Conservation (phyloP, 2,888 invertebrate species). For the Drosophila parthenogenetica region DNA sequence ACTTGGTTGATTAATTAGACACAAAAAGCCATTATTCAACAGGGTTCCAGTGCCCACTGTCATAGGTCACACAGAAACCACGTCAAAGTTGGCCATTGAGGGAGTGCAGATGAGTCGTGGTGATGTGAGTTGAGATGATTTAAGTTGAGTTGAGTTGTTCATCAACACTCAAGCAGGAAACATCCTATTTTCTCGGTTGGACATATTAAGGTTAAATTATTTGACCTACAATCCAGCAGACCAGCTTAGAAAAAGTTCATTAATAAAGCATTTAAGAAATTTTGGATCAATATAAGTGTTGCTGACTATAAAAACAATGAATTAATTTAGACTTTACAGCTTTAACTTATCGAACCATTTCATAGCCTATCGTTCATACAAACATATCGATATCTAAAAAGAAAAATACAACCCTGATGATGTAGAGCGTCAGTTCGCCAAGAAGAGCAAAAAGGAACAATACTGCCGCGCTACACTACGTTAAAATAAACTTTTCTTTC, state of each 20-base stretch:
- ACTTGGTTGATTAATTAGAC: slow-evolving; percentile 72
- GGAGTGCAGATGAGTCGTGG: slow-evolving; percentile 15
- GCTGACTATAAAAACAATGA: no score
- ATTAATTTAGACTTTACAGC: no score
- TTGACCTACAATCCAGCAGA: slow-evolving; percentile 2
- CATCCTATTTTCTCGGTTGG: slow-evolving; percentile 21
- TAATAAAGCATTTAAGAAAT: neutral
- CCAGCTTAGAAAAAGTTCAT: neutral
- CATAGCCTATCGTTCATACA: no score
- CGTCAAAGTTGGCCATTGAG: slow-evolving; percentile 57
- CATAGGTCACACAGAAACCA: slow-evolving; percentile 15
- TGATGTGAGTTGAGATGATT: slow-evolving; percentile 33
- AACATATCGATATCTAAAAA: no score
- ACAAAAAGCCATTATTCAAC: slow-evolving; percentile 55
- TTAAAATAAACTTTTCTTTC: no score
- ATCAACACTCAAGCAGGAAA: slow-evolving; percentile 49
- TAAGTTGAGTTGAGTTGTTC: slow-evolving; percentile 38
- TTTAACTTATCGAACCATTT: no score
- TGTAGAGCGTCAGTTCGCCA: no score
- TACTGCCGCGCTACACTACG: no score
- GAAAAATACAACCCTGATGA: no score
- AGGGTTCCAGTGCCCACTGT: slow-evolving; percentile 11
- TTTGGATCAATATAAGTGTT: no score
- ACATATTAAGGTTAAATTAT: slow-evolving; percentile 26
- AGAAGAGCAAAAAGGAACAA: no score